Evolutionary conservation across 2,113 vertebrate species (phyloP).

Genomic region (Geococcyx californianus): DNA sequence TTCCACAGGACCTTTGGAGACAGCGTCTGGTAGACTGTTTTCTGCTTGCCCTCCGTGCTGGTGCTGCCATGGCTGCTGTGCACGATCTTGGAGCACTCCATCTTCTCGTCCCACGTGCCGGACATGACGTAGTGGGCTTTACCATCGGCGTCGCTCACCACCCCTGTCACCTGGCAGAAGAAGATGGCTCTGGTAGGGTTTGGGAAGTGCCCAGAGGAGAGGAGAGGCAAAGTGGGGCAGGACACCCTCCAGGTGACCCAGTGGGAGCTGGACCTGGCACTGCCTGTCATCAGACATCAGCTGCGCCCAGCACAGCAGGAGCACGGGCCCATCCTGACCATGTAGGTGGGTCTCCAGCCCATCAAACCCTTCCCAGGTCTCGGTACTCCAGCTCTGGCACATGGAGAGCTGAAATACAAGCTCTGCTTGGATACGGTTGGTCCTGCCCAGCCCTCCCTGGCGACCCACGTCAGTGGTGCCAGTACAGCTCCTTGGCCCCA

Average conservation of each 20-base stretch:
- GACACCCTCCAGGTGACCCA: background rate
- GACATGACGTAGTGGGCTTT: constrained; percentile 94
- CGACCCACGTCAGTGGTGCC: accelerated
- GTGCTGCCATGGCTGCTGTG: constrained; percentile 89
- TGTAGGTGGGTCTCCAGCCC: background rate
- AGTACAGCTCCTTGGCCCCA: accelerated
- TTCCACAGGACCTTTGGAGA: constrained; percentile 93
- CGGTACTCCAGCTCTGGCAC: background rate
- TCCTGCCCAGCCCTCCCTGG: background rate
- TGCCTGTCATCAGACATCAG: accelerated
- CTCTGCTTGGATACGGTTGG: background rate
- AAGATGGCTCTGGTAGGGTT: background rate
- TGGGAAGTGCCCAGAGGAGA: background rate
- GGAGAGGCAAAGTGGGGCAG: background rate
- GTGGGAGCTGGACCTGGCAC: background rate
- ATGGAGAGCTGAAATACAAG: accelerated
- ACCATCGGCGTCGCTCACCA: constrained; percentile 84
- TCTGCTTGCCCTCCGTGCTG: constrained; percentile 89
- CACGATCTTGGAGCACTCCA: constrained; percentile 91
- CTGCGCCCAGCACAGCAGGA: background rate
- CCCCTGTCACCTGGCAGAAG: constrained; percentile 87
- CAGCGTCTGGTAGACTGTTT: constrained; percentile 94
- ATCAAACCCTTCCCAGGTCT: background rate
- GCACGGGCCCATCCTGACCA: background rate
- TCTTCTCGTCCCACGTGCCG: constrained; percentile 96